Percentiles rank a stretch among this genome's conserved stretches.
phyloP scores from a whole-genome alignment of 2,797 vertebrate species.

The Glyptemys insculpta region DNA sequence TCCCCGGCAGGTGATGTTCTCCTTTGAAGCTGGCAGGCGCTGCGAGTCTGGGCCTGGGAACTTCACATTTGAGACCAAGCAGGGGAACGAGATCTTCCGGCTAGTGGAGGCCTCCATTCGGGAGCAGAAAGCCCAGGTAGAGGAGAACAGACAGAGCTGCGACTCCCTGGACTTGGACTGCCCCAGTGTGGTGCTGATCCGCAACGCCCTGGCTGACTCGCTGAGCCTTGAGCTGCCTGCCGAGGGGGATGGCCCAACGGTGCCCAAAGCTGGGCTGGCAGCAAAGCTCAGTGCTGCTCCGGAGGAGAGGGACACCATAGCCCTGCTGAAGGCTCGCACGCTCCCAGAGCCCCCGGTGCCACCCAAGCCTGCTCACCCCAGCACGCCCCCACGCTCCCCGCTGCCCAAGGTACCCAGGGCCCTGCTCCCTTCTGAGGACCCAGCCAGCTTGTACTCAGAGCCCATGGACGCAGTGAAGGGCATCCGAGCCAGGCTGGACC shows the following conservation, averaged over 20 bases:
- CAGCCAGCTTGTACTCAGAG: slow-evolving; percentile 88
- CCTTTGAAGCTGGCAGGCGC: slow-evolving; percentile 95
- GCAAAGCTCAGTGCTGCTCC: slow-evolving; percentile 77
- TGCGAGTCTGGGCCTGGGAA: slow-evolving; percentile 96
- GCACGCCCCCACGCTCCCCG: slow-evolving; percentile 74
- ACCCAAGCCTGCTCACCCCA: neutral
- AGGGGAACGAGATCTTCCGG: slow-evolving; percentile 96
- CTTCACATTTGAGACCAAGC: slow-evolving; percentile 97
- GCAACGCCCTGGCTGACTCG: slow-evolving; percentile 27
- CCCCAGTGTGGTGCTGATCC: slow-evolving; percentile 37
- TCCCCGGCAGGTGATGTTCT: slow-evolving; percentile 94
- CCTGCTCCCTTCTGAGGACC: slow-evolving; percentile 65
- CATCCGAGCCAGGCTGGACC: slow-evolving; percentile 75
- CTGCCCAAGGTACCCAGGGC: slow-evolving; percentile 70
- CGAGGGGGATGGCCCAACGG: neutral
- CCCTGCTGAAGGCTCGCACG: slow-evolving; percentile 82
- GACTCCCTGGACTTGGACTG: slow-evolving; percentile 79
- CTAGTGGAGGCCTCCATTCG: slow-evolving; percentile 93
- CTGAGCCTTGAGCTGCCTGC: slow-evolving; percentile 40
- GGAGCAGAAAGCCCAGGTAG: slow-evolving; percentile 89
- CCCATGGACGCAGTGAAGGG: slow-evolving; percentile 91
- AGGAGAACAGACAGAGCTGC: slow-evolving; percentile 84
- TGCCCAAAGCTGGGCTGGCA: slow-evolving; percentile 8
- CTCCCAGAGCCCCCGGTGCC: slow-evolving; percentile 72
- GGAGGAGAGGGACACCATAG: slow-evolving; percentile 53